phyloP scores from a whole-genome alignment of 2,113 vertebrate genomes.

The Nanorana parkeri region DNA sequence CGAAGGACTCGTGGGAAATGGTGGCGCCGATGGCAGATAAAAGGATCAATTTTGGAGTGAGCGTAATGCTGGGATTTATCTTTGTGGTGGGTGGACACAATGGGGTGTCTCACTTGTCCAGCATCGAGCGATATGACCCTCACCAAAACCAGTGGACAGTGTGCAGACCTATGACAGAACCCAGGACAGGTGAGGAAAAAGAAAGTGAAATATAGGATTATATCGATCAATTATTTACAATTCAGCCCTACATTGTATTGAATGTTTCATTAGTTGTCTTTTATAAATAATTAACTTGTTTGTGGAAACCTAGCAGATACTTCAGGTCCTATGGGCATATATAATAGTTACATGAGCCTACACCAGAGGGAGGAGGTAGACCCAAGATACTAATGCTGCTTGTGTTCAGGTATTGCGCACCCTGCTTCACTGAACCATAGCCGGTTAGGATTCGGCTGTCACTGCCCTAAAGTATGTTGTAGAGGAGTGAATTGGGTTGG shows the following conservation, averaged over 20 bases:
- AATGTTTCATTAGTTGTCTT: neutral
- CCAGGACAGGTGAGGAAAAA: slow-evolving; percentile 86
- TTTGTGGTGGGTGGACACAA: slow-evolving; percentile 98
- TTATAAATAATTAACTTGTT: slow-evolving; percentile 1
- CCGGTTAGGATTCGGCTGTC: no score
- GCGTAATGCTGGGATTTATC: slow-evolving; percentile 96
- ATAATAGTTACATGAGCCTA: neutral
- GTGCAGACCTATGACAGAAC: slow-evolving; percentile 95
- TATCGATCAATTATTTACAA: neutral
- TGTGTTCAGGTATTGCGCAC: no score
- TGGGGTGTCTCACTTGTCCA: slow-evolving; percentile 93
- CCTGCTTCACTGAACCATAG: no score
- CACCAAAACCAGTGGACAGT: slow-evolving; percentile 98
- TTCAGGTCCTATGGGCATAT: neutral
- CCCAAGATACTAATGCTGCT: no score
- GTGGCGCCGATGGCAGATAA: slow-evolving; percentile 98
- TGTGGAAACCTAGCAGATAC: slow-evolving; percentile 5
- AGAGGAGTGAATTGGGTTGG: no score
- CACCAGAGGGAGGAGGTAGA: neutral
- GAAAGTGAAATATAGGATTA: neutral
- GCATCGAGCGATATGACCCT: slow-evolving; percentile 96
- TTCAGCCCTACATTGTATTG: neutral
- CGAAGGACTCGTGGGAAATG: slow-evolving; percentile 95
- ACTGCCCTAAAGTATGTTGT: no score
- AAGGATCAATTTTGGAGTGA: slow-evolving; percentile 96